Evolutionary conservation across 2,113 vertebrate genomes (phyloP), one percentile per base, ranked within the genome.

Genomic region (Silurus meridionalis): DNA sequence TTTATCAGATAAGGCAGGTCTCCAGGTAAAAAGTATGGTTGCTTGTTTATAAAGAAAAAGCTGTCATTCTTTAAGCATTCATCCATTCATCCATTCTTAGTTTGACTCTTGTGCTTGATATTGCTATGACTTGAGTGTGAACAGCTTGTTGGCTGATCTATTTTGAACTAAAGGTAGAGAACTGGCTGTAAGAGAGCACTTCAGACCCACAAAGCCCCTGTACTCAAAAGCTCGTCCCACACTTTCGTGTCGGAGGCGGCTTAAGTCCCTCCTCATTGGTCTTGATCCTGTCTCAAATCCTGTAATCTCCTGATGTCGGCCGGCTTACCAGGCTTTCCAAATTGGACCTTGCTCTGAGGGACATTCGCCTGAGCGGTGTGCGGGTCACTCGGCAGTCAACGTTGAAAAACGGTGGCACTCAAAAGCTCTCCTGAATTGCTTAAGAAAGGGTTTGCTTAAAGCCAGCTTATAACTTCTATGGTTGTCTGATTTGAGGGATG

Each of bases 221-320:
- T 79, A 86, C 87, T 88, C 80, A 61, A 88, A 87, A 84, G 85
- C 86, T 67, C 83, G 74, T 60, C 74, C 67, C 84, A 82, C 87
- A 88, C 89, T 89, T 88, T 86, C 86, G 64, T 87, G 84, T 90
- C 80, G 28, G 88, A 60, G 78, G 48, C 61, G 75, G 84, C 80
- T 89, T 85, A 89, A 90, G 87, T 89, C 86, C 80, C 87, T 78
- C 86, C 83, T 89, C 88, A 87, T 87, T 77, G 86, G 84, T 87
- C 85, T 84, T 90, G 86, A 90, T 91, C 91, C 88, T 55, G 53
- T 85, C 83, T 88, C 88, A 86, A 91, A 90, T 85, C 88, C 87
- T 88, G 88, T 92, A 91, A 92, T 92, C 90, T 91, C 83, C 83
- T 87, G 82, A 88, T 88, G 90, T 91, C 55, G 84, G 78, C 21